Conservation (phyloP, 2,113 vertebrate genomes). For the Lasiurus borealis region DNA sequence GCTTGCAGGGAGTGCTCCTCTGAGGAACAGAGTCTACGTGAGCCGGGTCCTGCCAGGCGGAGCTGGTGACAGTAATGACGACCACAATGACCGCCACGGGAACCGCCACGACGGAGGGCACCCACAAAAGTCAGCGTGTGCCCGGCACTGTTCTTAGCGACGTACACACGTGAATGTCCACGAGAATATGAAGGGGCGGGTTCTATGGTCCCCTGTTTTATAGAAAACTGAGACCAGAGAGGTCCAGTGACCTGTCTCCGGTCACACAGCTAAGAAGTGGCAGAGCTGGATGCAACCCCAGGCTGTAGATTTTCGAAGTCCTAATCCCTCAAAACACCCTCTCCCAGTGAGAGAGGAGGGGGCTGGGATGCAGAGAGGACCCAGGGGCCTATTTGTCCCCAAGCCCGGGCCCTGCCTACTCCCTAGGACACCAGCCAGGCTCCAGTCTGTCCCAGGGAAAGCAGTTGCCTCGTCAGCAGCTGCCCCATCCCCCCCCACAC, state of each 20-base stretch:
- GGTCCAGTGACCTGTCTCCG: neutral
- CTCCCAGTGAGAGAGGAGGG: neutral
- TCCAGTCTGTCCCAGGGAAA: neutral
- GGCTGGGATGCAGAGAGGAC: neutral
- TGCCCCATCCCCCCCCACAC: neutral
- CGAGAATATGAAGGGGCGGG: neutral
- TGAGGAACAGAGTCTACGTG: fast-evolving
- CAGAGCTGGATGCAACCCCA: neutral
- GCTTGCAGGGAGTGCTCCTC: neutral
- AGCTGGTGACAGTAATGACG: neutral
- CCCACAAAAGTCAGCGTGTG: fast-evolving
- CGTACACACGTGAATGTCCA: fast-evolving
- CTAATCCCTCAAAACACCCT: neutral
- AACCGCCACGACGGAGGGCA: fast-evolving
- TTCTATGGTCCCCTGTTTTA: neutral
- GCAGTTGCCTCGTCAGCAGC: neutral
- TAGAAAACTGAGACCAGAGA: slow-evolving; percentile 26
- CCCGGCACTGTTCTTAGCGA: too few relatives aligned
- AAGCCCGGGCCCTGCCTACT: neutral
- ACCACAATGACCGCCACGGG: neutral
- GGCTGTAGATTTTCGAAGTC: neutral
- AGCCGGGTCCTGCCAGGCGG: neutral
- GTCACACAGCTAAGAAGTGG: neutral
- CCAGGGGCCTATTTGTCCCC: fast-evolving
- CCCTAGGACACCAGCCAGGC: neutral